Evolutionary conservation across 2,888 invertebrate species (phyloP).

Genomic region (Andricus curvator): DNA sequence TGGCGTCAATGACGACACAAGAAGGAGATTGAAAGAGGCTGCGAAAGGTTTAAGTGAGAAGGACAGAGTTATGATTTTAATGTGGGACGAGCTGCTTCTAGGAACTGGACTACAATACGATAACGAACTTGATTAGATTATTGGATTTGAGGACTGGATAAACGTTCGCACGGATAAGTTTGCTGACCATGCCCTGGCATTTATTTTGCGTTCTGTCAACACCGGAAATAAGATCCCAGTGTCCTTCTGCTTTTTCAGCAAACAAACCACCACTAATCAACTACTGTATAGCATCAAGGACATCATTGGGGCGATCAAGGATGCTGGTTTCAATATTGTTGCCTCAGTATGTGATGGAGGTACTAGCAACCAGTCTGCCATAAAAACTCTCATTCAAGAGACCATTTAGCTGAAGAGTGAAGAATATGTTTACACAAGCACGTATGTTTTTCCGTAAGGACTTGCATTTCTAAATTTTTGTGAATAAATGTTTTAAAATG

Average conservation of each 20-base stretch:
- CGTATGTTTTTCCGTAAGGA: not conserved
- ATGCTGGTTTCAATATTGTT: not conserved
- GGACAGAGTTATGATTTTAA: no score
- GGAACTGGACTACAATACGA: slow-evolving; percentile 32
- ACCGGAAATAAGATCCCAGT: not conserved
- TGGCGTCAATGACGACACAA: slow-evolving; percentile 42
- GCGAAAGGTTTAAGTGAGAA: no score
- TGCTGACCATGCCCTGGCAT: no score
- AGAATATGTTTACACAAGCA: not conserved
- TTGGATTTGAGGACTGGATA: slow-evolving; percentile 10
- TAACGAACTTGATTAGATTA: not conserved
- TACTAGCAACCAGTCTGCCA: not conserved
- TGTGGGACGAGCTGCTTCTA: no score
- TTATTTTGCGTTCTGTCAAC: slow-evolving; percentile 22
- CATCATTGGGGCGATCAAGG: not conserved
- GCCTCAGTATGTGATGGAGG: not conserved
- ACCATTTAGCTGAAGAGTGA: not conserved
- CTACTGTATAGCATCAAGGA: no score
- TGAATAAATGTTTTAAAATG: not conserved
- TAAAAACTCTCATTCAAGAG: not conserved
- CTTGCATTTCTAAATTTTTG: not conserved
- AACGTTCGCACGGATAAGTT: no score
- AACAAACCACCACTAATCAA: not conserved
- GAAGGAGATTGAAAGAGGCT: not conserved
- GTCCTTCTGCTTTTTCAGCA: not conserved